Evolutionary conservation across 1,140 invertebrate genomes (phyloP).

Genomic region (Neotoxoptera formosana): DNA sequence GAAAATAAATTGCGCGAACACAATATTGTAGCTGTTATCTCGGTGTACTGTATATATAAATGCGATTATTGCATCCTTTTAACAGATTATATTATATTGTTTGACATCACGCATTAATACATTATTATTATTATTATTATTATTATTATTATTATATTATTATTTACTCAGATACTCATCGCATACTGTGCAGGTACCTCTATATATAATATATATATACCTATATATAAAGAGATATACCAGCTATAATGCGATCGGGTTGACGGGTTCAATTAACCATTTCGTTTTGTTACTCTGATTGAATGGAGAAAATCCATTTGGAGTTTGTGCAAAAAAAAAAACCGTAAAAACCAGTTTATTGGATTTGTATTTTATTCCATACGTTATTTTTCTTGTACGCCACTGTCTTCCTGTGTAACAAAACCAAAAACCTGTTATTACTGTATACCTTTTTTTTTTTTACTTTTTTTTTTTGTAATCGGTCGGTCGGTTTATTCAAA

Average conservation of each 20-base stretch:
- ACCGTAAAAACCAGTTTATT: conserved; percentile 41
- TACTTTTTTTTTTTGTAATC: background rate
- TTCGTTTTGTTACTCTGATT: conserved; percentile 5
- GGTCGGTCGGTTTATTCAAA: conserved; percentile 36
- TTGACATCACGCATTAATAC: background rate
- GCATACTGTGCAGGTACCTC: background rate
- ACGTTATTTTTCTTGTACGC: background rate
- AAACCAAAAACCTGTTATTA: conserved; percentile 51
- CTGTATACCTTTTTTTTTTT: background rate
- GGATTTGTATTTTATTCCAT: conserved; percentile 37
- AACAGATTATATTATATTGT: background rate
- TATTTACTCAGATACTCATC: background rate
- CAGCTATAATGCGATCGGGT: background rate
- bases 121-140: background rate
- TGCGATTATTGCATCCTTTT: background rate
- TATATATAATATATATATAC: background rate
- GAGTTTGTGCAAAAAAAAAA: conserved; percentile 36
- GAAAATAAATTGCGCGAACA: background rate
- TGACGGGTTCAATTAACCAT: conserved; percentile 30
- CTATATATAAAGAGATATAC: background rate
- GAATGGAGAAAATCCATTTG: conserved; percentile 13
- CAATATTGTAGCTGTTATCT: background rate
- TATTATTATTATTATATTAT: background rate
- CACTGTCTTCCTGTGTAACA: background rate
- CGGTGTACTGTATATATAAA: background rate